Base-by-base conservation (phyloP, 2,888 invertebrate species). In the Leucophenga maculata region DNA sequence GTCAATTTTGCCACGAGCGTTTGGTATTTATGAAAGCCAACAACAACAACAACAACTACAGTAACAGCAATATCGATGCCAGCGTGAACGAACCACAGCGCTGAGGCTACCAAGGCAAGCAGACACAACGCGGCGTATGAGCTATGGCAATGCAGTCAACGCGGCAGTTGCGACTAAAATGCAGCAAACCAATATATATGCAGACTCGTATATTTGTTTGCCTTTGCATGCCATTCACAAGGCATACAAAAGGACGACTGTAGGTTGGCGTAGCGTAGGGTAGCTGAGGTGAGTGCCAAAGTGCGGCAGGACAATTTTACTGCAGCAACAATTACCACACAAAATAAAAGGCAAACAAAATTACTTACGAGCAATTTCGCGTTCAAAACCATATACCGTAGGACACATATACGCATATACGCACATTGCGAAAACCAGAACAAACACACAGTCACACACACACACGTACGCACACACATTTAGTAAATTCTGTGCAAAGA, bases 301-400 rank as follows among this genome's bases (percentile, higher is more conserved):
- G 46, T 14, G 73, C 74, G 73, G 75, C 69, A 59, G 75, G 77
- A 81, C 81, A 81, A 75, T 78, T 79, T 81, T 72, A 69, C 77
- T 75, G 81, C 76, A 81, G 77, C 81, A 81, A 81, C 80, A 80
- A 80, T 83, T 83, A 81, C 78, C 82, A 73, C 79, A 76, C 79
- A 76, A 79, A 83, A 79, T 80, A 83, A 83, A 81, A 80, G 79
- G 80, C 79, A 80, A 80, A 80, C 83, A 80, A 81, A 79, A 83
- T 80, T 80, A 83, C 75, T 80, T 83, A 78, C 80, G 74, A 77
- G 72, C 75, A 78, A 83, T 83, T 80, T 81, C 77, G 69, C 79
- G 71, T 70, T 74, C 70, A 74, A 78, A 79, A 79, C 77, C 77
- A 80, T 73, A 66, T 54, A 52, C 59, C 48, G 9, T 59, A 57